phyloP scores from a whole-genome alignment of 2,797 vertebrate species.

The Bradypodion ventrale region DNA sequence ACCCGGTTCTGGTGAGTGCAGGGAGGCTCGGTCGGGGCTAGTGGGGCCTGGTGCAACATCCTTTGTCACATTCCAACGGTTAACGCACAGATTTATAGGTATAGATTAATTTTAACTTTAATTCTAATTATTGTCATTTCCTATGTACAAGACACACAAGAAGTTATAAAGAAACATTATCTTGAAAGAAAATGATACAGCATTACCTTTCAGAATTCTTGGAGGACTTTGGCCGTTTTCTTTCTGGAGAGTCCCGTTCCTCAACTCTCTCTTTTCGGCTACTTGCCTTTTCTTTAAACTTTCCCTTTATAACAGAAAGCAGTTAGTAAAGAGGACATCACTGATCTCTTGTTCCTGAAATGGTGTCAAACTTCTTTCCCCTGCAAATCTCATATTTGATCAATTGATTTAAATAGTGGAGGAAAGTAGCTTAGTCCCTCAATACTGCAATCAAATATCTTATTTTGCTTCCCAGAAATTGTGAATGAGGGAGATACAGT shows the following conservation, averaged over 20 bases:
- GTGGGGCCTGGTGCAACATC: too few relatives aligned
- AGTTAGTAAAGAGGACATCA: slow-evolving; percentile 21
- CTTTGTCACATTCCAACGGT: too few relatives aligned
- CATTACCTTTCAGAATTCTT: slow-evolving; percentile 73
- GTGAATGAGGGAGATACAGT: not conserved
- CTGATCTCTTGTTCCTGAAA: not conserved
- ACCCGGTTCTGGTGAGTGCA: too few relatives aligned
- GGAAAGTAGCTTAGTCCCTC: not conserved
- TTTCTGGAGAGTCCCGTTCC: slow-evolving; percentile 77
- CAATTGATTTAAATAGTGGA: not conserved
- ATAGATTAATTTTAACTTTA: not conserved
- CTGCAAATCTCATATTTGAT: not conserved
- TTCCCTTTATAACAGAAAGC: slow-evolving; percentile 70
- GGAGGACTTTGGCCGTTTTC: slow-evolving; percentile 73
- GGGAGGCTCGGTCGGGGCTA: too few relatives aligned
- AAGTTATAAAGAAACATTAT: not conserved
- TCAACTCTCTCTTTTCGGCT: slow-evolving; percentile 76
- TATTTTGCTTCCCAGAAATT: not conserved
- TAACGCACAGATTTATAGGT: too few relatives aligned
- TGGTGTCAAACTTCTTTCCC: not conserved
- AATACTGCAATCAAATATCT: not conserved
- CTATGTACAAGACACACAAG: not conserved
- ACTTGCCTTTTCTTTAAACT: slow-evolving; percentile 76
- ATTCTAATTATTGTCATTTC: not conserved
- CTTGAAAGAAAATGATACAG: slow-evolving; percentile 19